These are phyloP conservation scores for Frankliniella fusca DNA, from an alignment of 2,888 invertebrate species.

Conservation along the genomic window DNA sequence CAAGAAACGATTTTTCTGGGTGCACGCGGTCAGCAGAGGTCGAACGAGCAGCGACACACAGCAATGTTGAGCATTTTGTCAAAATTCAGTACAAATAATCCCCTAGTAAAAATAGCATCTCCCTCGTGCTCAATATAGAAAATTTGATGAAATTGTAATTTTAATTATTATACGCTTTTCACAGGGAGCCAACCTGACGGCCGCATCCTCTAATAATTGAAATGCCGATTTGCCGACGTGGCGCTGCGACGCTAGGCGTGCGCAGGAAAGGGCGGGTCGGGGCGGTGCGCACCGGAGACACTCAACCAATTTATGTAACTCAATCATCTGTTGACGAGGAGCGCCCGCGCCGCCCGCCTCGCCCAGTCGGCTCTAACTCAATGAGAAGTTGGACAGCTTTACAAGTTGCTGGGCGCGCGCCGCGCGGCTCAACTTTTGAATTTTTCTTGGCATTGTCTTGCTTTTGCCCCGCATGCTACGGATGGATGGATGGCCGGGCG, in stretches of 20 bases:
- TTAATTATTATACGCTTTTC: too few relatives aligned
- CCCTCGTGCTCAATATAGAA: too few relatives aligned
- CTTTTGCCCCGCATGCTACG: background rate
- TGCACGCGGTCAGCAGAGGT: too few relatives aligned
- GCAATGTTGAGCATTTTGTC: too few relatives aligned
- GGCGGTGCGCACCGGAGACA: slow-evolving; percentile 1
- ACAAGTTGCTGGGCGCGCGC: slow-evolving; percentile 2
- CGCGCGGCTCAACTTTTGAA: background rate
- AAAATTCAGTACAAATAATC: too few relatives aligned
- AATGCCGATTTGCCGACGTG: background rate
- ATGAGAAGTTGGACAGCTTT: slow-evolving; percentile 25
- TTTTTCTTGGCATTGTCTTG: slow-evolving; percentile 10
- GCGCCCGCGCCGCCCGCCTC: background rate
- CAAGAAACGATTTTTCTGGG: too few relatives aligned
- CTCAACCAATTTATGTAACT: slow-evolving; percentile 23
- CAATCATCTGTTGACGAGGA: slow-evolving; percentile 20
- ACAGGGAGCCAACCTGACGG: too few relatives aligned
- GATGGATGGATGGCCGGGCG: too few relatives aligned
- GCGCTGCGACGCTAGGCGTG: background rate
- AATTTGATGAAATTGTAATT: too few relatives aligned
- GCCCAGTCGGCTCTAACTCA: background rate
- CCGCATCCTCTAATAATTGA: too few relatives aligned
- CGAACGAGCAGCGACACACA: too few relatives aligned
- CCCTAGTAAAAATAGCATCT: too few relatives aligned
- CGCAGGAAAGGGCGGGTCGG: background rate